A percentile compares a stretch with the other conserved stretches of the same genome.
These are phyloP conservation scores for Sphinx pinastri DNA, from an alignment of 2,888 invertebrate genomes.

Conservation along the genomic window DNA sequence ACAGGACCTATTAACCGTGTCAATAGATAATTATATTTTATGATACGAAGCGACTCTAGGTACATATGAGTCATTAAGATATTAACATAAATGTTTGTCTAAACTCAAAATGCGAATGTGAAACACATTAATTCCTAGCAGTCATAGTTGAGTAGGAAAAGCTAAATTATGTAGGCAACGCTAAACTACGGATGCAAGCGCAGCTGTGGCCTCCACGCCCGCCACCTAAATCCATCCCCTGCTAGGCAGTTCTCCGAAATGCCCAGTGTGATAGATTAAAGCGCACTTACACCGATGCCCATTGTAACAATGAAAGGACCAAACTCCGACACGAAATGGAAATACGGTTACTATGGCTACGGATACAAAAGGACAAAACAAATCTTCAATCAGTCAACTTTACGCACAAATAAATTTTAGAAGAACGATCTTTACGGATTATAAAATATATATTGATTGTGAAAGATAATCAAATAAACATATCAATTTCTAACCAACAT, in stretches of 20 bases:
- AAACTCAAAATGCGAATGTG: not conserved
- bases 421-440: too few species aligned
- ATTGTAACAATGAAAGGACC: constrained; percentile 23
- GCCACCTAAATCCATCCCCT: constrained; percentile 4
- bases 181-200: not conserved
- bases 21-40: too few species aligned
- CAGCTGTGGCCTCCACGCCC: not conserved
- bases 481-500: not conserved
- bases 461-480: not conserved
- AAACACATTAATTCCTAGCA: not conserved
- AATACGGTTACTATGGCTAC: constrained; percentile 17
- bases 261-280: constrained; percentile 24
- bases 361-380: not conserved
- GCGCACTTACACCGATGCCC: constrained; percentile 18
- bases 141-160: not conserved
- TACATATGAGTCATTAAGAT: too few species aligned
- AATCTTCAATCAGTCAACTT: not conserved
- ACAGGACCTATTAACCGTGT: too few species aligned
- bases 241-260: constrained; percentile 20
- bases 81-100: too few species aligned
- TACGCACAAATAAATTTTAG: too few species aligned
- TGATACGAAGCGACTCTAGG: too few species aligned
- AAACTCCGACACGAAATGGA: constrained; percentile 12
- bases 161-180: not conserved
- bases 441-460: not conserved